Conservation (phyloP, 2,797 vertebrate genomes). For the Phyllotis vaccarum region DNA sequence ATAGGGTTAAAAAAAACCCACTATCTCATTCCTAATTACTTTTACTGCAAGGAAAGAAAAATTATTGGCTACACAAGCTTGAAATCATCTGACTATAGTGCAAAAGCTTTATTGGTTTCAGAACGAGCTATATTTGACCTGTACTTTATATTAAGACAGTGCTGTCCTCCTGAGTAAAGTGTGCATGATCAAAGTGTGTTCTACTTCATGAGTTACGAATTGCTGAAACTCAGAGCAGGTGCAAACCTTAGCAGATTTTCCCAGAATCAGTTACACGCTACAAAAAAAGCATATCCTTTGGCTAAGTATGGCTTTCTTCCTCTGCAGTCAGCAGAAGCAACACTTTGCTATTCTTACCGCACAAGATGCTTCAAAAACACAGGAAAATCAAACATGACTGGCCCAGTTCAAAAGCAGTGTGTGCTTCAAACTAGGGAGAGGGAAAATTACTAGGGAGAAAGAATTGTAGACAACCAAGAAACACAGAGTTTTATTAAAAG, state of each 20-base stretch:
- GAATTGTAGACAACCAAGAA: background rate
- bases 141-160: background rate
- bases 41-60: conserved; percentile 64
- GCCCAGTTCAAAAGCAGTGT: background rate
- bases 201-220: background rate
- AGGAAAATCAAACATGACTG: background rate
- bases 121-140: conserved; percentile 3
- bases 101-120: background rate
- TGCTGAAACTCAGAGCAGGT: background rate
- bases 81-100: background rate
- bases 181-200: background rate
- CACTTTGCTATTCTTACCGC: background rate
- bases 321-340: background rate
- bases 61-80: background rate
- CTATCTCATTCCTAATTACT: conserved; percentile 50
- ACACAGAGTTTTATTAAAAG: background rate
- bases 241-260: background rate
- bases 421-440: background rate
- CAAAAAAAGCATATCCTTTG: conserved; percentile 7
- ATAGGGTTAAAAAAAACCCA: background rate
- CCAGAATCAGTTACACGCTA: background rate
- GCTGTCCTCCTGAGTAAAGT: background rate
- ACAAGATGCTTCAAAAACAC: background rate
- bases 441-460: background rate
- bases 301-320: background rate